A percentile compares a stretch with the other conserved stretches of the same genome.
These are phyloP conservation scores for Nixonia krombeini DNA, from an alignment of 1,140 invertebrate species.

Conservation along the genomic window DNA sequence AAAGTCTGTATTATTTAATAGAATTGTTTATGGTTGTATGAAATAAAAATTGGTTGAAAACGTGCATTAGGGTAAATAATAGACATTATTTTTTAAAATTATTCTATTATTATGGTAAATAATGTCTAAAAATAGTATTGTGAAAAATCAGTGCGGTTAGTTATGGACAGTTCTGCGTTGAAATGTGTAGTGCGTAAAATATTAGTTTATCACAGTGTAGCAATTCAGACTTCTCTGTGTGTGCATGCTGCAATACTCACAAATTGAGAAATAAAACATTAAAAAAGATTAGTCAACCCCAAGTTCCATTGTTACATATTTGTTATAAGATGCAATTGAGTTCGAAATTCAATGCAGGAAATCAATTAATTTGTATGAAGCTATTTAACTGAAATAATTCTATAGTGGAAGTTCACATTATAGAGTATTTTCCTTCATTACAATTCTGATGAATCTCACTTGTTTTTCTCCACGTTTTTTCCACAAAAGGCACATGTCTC, in stretches of 20 bases:
- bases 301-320: background rate
- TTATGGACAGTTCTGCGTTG: no score
- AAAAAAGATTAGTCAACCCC: background rate
- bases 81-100: no score
- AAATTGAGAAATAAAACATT: background rate
- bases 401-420: constrained; percentile 24
- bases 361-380: constrained; percentile 20
- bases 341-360: constrained; percentile 4
- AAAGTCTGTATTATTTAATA: background rate
- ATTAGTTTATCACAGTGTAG: no score
- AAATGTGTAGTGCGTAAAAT: no score
- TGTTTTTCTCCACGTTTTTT: constrained; percentile 4
- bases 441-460: constrained; percentile 24
- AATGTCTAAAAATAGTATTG: no score
- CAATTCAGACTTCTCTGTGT: no score
- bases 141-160: no score
- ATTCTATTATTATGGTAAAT: no score
- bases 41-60: no score
- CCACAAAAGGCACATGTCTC: constrained; percentile 38
- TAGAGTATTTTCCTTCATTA: constrained; percentile 16
- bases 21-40: background rate
- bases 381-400: constrained; percentile 16
- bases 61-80: no score
- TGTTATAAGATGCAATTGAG: background rate
- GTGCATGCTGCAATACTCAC: background rate